Conservation (phyloP, 2,797 vertebrate species). For the Phrynocephalus forsythii region DNA sequence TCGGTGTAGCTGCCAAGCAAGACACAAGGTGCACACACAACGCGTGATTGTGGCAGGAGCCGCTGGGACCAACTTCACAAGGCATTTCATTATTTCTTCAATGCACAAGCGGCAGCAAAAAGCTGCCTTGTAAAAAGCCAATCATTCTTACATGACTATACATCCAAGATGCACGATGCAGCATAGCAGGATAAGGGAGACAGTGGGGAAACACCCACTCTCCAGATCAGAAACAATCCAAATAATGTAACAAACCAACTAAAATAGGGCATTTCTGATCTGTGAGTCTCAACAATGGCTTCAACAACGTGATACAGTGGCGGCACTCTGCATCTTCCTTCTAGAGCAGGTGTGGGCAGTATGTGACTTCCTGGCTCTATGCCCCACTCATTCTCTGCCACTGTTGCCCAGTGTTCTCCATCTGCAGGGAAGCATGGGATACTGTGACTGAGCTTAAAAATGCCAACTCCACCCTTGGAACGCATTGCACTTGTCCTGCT, state of each 20-base stretch:
- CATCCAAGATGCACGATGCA: not conserved
- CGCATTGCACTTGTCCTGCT: not conserved
- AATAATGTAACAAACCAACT: not conserved
- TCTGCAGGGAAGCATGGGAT: no score
- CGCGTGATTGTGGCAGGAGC: not conserved
- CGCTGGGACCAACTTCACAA: constrained; percentile 21
- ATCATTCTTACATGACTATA: not conserved
- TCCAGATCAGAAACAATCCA: not conserved
- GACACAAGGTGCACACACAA: not conserved
- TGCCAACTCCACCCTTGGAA: not conserved
- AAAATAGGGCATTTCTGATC: no score
- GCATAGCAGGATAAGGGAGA: not conserved
- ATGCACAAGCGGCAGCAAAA: constrained; percentile 3
- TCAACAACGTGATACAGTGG: no score
- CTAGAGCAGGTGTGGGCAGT: no score
- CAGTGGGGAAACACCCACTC: not conserved
- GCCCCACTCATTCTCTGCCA: no score
- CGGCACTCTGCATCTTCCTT: no score
- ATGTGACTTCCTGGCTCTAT: no score
- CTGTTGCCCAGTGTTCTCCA: no score
- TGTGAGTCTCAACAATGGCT: no score
- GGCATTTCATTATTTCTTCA: constrained; percentile 30
- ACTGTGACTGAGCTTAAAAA: not conserved
- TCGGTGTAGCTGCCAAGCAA: constrained; percentile 48
- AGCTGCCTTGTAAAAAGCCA: not conserved